Evolutionary conservation across 2,888 invertebrate species (phyloP), one percentile per base, ranked within the genome.

Genomic region (Eristalis arbustorum): DNA sequence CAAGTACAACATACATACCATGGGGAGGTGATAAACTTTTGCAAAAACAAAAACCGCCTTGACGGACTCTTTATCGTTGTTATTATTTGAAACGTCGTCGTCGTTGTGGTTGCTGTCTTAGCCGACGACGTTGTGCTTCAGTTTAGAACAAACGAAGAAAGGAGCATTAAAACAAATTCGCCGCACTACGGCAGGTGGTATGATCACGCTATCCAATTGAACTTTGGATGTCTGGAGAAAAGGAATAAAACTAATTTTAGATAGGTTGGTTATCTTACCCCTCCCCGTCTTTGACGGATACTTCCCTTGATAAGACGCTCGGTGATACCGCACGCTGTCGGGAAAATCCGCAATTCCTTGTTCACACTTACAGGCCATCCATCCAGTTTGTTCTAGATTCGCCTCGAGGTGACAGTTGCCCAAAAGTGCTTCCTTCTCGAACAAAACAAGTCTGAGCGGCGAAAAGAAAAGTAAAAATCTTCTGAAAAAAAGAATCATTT

Each of bases 201-300:
- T 79, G n/a, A 56, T 79, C 49, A 56, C 31, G 74, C 56, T 84
- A 68, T 81, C 64, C 82, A 82, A 83, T 83, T 87, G 83, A 83
- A 83, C 87, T 87, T 87, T 87, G 83, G 87, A 87, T 83, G 87
- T 87, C 87, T 87, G 87, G 78, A 63, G 22, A 49, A 61, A 67
- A 73, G 56, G 34, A 67, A 74, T 69, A 61, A 25, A 66, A 61
- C 42, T 37, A 23, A 34, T 40, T 77, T 31, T 63, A 66, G 82
- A 82, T 87, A 82, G 74, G 37, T 56, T 11, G 5, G 75, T 72
- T 83, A 87, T 78, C 74, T 72, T 6, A 57, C 23, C 37, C 49
- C 40, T 37, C 69, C 71, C 49, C 13, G 31, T 25, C 64, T 37
- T 72, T 62, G 62, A 42, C 72, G 61, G 62, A 62, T 37, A 62